Base-by-base conservation (phyloP, 2,888 invertebrate species). In the Ophion ellenae region DNA sequence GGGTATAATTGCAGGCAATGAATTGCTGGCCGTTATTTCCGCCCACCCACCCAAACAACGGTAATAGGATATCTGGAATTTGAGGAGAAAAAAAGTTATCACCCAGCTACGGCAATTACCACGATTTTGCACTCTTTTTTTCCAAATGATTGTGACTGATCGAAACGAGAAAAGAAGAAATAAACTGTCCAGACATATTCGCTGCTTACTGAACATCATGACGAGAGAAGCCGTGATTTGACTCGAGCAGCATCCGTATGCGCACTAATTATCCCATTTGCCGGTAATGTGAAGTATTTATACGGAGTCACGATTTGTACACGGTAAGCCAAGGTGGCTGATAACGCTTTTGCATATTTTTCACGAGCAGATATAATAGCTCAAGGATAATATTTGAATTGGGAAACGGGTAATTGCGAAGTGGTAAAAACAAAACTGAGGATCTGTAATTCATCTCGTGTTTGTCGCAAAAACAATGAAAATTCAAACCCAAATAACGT, bases 1-100 rank as follows among this genome's bases (percentile, higher is more conserved):
- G 94, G 5, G 86, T 87, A 83, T 87, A 96, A 86, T 95, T 94
- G 89, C 96, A 96, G 57, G 91, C 89, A 1, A 63, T 76, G 36
- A 92, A 75, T 83, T 95, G 92, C 79, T 93, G 89, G 0, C 92
- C 91, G 61, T 90, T 81, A 1, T 89, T 89, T 92, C 92, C 82
- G 92, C 89, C 53, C 94, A 85, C n/a, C 80, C 93, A 90, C 36
- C 93, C 24, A n/a, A 90, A 88, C 47, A 92, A 86, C 28, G 93
- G 82, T 59, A 83, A 40, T 2, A 87, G 32, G 64, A 83, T 53
- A 66, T 81, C 88, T 88, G 82, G 36, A 83, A 77, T 90, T 87
- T 90, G 90, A 92, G 32, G 86, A 73, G 53, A 10, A 61, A 76
- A 47, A 75, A 71, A 63, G 81, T 45, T 47, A 17, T 57, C 53